These are phyloP conservation scores for Drosophila subobscura DNA, from an alignment of 1,140 invertebrate genomes.

Conservation along the genomic window DNA sequence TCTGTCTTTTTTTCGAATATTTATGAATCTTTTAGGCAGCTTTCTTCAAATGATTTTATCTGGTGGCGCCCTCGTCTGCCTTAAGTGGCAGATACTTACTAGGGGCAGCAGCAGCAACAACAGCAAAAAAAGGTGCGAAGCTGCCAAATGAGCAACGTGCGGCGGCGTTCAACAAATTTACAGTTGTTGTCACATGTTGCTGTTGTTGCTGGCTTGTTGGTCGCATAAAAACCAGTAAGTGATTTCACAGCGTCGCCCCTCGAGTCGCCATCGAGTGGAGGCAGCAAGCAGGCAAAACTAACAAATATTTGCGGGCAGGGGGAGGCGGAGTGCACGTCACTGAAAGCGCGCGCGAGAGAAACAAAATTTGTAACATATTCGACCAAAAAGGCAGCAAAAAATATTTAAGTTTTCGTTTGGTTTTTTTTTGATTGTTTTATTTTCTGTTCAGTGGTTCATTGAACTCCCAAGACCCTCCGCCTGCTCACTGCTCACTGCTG, in stretches of 20 bases:
- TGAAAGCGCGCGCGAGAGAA: slow-evolving; percentile 17
- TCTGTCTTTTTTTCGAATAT: too few species aligned
- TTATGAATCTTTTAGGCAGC: too few species aligned
- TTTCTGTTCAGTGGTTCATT: slow-evolving; percentile 42
- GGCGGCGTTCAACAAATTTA: slow-evolving; percentile 72
- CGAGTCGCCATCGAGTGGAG: slow-evolving; percentile 21
- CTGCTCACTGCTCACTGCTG: not conserved
- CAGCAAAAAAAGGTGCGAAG: slow-evolving; percentile 65
- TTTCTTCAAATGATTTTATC: too few species aligned
- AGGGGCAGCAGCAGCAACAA: slow-evolving; percentile 26
- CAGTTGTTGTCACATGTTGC: slow-evolving; percentile 44
- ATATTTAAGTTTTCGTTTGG: slow-evolving; percentile 66
- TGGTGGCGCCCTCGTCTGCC: slow-evolving; percentile 40
- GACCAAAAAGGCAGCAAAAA: slow-evolving; percentile 59
- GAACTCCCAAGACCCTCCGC: slow-evolving; percentile 32
- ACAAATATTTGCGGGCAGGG: slow-evolving; percentile 51
- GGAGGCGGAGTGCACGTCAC: too few species aligned
- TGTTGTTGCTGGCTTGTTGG: slow-evolving; percentile 28
- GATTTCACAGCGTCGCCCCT: slow-evolving; percentile 68
- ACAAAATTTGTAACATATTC: slow-evolving; percentile 79
- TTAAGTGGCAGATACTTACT: slow-evolving; percentile 45
- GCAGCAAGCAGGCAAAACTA: slow-evolving; percentile 56
- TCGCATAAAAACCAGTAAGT: slow-evolving; percentile 76
- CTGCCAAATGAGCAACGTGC: slow-evolving; percentile 73
- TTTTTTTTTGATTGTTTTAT: slow-evolving; percentile 13